A percentile compares a stretch with the other conserved stretches of the same genome.
Evolutionary conservation across 1,140 invertebrate genomes (phyloP).

Genomic region (Cheumatopsyche charites): DNA sequence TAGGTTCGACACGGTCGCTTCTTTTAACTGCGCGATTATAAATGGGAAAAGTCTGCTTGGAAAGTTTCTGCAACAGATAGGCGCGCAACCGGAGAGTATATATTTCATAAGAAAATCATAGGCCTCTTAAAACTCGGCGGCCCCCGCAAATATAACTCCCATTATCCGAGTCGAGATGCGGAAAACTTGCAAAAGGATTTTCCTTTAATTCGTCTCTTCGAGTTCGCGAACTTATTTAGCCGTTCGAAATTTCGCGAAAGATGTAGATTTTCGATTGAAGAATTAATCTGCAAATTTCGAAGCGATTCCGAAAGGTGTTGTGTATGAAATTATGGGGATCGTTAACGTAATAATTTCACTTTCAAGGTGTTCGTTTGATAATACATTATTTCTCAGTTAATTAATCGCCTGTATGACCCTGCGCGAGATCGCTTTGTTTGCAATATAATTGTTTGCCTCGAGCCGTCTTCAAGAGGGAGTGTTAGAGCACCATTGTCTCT

Average conservation of each 20-base stretch:
- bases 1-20: slow-evolving; percentile 11
- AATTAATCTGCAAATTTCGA: neutral
- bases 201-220: neutral
- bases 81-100: neutral
- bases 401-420: neutral
- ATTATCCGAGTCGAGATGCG: slow-evolving; percentile 13
- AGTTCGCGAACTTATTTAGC: neutral
- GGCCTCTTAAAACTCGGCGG: slow-evolving; percentile 14
- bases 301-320: too few species aligned
- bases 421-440: neutral
- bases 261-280: neutral
- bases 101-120: slow-evolving; percentile 28
- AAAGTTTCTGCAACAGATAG: slow-evolving; percentile 21
- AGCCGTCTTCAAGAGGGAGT: neutral
- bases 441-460: neutral
- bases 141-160: slow-evolving; percentile 29
- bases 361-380: too few species aligned
- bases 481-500: neutral
- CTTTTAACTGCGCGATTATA: slow-evolving; percentile 7
- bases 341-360: too few species aligned
- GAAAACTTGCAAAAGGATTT: slow-evolving; percentile 26
- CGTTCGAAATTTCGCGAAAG: neutral
- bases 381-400: neutral
- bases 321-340: too few species aligned
- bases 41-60: slow-evolving; percentile 7